Evolutionary conservation across 1,140 invertebrate species (phyloP).

Genomic region (Drosophila sulfurigaster): DNA sequence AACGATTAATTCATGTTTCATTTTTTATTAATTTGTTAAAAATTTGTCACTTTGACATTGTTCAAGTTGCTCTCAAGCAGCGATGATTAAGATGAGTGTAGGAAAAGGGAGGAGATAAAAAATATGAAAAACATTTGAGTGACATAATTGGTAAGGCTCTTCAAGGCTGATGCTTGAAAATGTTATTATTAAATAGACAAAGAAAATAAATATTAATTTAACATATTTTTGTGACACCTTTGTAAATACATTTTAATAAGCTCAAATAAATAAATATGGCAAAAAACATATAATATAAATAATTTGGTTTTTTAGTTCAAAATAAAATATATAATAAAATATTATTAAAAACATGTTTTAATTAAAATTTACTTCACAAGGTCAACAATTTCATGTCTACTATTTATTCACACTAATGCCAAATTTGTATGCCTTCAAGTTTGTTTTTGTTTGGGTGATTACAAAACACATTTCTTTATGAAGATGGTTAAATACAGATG

Average conservation of each 20-base stretch:
- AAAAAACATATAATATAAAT: no score
- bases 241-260: no score
- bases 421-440: not conserved
- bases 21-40: conserved; percentile 78
- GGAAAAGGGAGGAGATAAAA: conserved; percentile 26
- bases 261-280: not conserved
- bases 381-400: no score
- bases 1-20: conserved; percentile 38
- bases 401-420: not conserved
- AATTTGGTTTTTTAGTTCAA: no score
- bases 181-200: no score
- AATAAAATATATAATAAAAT: no score
- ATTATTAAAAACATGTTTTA: no score
- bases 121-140: not conserved
- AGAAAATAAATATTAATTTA: no score
- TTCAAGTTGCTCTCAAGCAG: conserved; percentile 41
- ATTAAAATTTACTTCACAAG: no score
- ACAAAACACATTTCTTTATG: not conserved
- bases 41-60: conserved; percentile 74
- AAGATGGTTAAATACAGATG: not conserved
- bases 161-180: not conserved
- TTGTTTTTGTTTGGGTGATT: not conserved
- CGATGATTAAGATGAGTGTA: conserved; percentile 31
- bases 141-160: not conserved
- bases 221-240: no score